phyloP scores from a whole-genome alignment of 2,888 invertebrate species.

The Hirtodrosophila confusa region DNA sequence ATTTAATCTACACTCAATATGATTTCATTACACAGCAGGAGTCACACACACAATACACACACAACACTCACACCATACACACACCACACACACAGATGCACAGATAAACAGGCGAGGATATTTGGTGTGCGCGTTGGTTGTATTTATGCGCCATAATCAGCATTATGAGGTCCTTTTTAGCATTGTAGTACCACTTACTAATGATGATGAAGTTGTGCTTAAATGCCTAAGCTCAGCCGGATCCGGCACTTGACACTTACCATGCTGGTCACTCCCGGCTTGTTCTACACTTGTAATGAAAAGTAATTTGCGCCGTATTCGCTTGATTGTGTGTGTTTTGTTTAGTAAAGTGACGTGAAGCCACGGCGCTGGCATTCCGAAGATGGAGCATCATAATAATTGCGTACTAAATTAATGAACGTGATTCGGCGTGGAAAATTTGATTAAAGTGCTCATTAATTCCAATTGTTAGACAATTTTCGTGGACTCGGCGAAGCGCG shows the following conservation, averaged over 20 bases:
- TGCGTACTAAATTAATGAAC: slow-evolving; percentile 76
- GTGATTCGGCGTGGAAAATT: slow-evolving; percentile 68
- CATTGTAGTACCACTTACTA: slow-evolving; percentile 60
- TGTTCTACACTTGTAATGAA: slow-evolving; percentile 71
- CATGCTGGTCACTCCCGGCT: slow-evolving; percentile 49
- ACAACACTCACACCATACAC: slow-evolving; percentile 4
- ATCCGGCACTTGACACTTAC: slow-evolving; percentile 62
- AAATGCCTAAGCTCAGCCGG: slow-evolving; percentile 63
- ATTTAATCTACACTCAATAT: slow-evolving; percentile 77
- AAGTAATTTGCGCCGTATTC: slow-evolving; percentile 72
- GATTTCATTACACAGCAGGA: slow-evolving; percentile 73
- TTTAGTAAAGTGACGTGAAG: slow-evolving; percentile 48
- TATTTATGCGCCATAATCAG: slow-evolving; percentile 74
- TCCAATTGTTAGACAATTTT: slow-evolving; percentile 67
- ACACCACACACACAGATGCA: not conserved
- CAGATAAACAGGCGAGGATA: slow-evolving; percentile 5
- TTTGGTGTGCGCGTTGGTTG: slow-evolving; percentile 33
- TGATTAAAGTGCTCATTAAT: slow-evolving; percentile 76
- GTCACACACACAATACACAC: slow-evolving; percentile 14
- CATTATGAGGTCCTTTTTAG: slow-evolving; percentile 65
- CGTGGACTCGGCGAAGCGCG: slow-evolving; percentile 10
- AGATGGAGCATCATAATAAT: slow-evolving; percentile 60
- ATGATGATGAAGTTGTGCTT: slow-evolving; percentile 78
- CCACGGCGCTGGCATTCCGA: slow-evolving; percentile 14
- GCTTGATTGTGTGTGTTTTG: slow-evolving; percentile 76